phyloP scores from a whole-genome alignment of 2,113 vertebrate species.

The Embiotoca jacksoni region DNA sequence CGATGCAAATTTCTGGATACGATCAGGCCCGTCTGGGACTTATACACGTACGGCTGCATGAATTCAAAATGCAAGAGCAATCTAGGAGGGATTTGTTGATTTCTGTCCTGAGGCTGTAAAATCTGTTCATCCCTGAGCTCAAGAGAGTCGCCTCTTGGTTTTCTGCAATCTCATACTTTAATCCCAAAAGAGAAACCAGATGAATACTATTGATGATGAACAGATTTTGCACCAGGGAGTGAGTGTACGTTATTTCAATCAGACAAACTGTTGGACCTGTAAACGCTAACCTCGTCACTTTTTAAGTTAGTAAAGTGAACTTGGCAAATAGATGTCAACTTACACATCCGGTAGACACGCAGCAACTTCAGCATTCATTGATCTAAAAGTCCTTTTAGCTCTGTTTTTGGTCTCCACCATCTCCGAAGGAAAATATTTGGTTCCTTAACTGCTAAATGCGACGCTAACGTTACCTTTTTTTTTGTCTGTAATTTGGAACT shows the following conservation, averaged over 20 bases:
- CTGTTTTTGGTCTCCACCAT: too few relatives aligned
- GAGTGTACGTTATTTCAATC: too few relatives aligned
- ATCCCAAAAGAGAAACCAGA: background rate
- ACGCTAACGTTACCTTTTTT: too few relatives aligned
- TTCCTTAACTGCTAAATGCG: too few relatives aligned
- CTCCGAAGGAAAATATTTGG: too few relatives aligned
- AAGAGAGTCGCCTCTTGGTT: background rate
- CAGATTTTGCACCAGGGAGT: background rate
- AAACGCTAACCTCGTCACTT: too few relatives aligned
- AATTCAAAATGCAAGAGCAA: slow-evolving; percentile 25
- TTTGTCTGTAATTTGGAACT: too few relatives aligned
- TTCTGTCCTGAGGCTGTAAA: background rate
- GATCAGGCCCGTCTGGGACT: background rate
- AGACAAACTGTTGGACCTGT: background rate
- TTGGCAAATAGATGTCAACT: too few relatives aligned
- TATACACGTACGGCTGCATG: slow-evolving; percentile 2
- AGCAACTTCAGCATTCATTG: too few relatives aligned
- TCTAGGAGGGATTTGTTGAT: slow-evolving; percentile 3
- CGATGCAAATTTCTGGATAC: background rate
- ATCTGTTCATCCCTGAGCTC: background rate
- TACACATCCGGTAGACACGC: too few relatives aligned
- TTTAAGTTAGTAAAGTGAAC: too few relatives aligned
- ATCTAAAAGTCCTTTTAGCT: too few relatives aligned
- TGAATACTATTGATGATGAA: background rate
- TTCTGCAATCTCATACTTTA: background rate